Conservation (phyloP, 2,888 invertebrate genomes). For the Dorcus parallelipipedus region DNA sequence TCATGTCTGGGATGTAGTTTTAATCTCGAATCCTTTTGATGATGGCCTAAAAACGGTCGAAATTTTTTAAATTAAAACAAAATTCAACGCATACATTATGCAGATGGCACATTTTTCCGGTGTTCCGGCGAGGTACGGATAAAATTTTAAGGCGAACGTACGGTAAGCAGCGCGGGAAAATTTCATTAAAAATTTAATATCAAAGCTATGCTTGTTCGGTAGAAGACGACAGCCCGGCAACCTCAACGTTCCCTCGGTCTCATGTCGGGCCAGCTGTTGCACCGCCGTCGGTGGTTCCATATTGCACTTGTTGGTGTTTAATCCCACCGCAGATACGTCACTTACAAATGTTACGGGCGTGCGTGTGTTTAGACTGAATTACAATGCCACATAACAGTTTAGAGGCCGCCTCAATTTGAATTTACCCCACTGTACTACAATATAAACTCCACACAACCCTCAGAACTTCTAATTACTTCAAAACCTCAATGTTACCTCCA, state of each 20-base stretch:
- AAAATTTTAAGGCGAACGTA: slow-evolving; percentile 23
- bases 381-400: slow-evolving; percentile 18
- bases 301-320: slow-evolving; percentile 39
- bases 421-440: neutral
- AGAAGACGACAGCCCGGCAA: slow-evolving; percentile 8
- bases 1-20: no score
- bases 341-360: slow-evolving; percentile 34
- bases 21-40: no score
- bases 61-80: no score
- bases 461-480: no score
- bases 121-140: slow-evolving; percentile 1
- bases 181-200: slow-evolving; percentile 41
- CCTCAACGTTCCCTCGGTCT: slow-evolving; percentile 12
- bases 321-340: slow-evolving; percentile 35
- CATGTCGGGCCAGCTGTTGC: slow-evolving; percentile 16
- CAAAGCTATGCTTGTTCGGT: slow-evolving; percentile 25
- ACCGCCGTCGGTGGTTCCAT: slow-evolving; percentile 34
- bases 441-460: neutral
- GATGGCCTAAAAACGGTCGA: no score
- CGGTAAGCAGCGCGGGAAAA: slow-evolving; percentile 21
- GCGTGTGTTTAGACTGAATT: slow-evolving; percentile 24
- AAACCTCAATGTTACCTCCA: no score
- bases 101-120: neutral
- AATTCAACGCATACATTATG: neutral
- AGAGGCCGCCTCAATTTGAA: slow-evolving; percentile 3